Conservation (phyloP, 2,113 vertebrate species). For the Oryzias celebensis region DNA sequence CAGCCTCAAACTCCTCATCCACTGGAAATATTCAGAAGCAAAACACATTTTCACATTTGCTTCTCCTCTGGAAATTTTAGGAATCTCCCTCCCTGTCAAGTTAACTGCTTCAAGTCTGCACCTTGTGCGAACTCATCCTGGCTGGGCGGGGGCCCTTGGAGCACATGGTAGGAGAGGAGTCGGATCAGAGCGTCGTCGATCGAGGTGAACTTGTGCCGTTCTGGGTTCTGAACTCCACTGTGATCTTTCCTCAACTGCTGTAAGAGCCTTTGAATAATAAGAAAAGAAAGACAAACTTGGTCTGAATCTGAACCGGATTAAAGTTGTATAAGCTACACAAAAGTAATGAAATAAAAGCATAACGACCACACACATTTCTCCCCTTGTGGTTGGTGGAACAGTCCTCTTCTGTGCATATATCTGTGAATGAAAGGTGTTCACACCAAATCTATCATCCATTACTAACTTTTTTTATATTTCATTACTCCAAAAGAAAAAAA, state of each 20-base stretch:
- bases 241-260: slow-evolving; percentile 90
- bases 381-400: slow-evolving; percentile 88
- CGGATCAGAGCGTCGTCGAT: slow-evolving; percentile 84
- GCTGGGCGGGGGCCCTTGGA: slow-evolving; percentile 86
- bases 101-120: slow-evolving; percentile 21
- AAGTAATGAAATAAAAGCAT: not conserved
- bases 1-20: slow-evolving; percentile 91
- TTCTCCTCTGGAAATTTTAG: too few relatives aligned
- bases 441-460: not conserved
- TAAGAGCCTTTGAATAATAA: slow-evolving; percentile 77
- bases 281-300: not conserved
- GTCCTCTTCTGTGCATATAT: slow-evolving; percentile 84
- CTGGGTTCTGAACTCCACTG: slow-evolving; percentile 78
- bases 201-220: slow-evolving; percentile 83
- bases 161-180: slow-evolving; percentile 93
- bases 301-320: not conserved
- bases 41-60: not conserved
- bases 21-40: slow-evolving; percentile 69
- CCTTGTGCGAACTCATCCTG: slow-evolving; percentile 85
- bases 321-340: not conserved
- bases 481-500: not conserved
- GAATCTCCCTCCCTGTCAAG: fast-evolving
- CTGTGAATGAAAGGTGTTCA: slow-evolving; percentile 29
- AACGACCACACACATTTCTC: slow-evolving; percentile 85
- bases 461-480: not conserved